These are phyloP conservation scores for Upupa epops DNA, from an alignment of 2,113 vertebrate species.

Conservation along the genomic window DNA sequence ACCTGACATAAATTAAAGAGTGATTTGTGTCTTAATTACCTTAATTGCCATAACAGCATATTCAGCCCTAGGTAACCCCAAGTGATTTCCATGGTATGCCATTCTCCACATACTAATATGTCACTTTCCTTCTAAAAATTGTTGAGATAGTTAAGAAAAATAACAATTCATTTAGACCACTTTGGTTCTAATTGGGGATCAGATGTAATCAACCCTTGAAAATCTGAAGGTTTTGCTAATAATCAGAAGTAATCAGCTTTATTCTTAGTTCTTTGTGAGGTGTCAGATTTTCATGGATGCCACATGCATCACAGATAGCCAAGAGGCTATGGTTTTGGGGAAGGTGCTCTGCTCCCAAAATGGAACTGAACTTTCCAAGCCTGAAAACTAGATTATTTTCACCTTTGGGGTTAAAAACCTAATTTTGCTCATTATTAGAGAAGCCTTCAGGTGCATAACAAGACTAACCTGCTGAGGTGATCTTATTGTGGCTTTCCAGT, in stretches of 20 bases:
- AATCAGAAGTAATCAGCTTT: not conserved
- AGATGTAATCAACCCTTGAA: not conserved
- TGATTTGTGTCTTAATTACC: not conserved
- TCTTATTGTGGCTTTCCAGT: too few species aligned
- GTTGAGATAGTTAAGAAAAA: not conserved
- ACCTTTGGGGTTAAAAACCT: not conserved
- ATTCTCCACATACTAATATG: not conserved
- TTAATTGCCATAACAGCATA: not conserved
- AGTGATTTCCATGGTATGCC: not conserved
- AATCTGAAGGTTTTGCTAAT: not conserved
- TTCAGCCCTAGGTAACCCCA: not conserved
- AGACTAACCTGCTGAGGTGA: too few species aligned
- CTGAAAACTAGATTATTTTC: not conserved
- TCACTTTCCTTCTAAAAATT: slow-evolving; percentile 1
- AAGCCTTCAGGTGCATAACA: not conserved
- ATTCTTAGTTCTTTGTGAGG: not conserved
- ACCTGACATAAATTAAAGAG: not conserved
- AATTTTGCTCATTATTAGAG: not conserved
- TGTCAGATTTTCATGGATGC: not conserved
- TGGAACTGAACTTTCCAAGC: not conserved
- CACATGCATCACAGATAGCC: not conserved
- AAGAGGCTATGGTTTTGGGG: not conserved
- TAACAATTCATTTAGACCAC: not conserved
- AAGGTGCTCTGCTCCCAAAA: not conserved
- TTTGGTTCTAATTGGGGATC: not conserved